Percentiles rank a stretch among this genome's conserved stretches.
Evolutionary conservation across 1,140 invertebrate genomes (phyloP).

Genomic region (Aradophagus sp.): DNA sequence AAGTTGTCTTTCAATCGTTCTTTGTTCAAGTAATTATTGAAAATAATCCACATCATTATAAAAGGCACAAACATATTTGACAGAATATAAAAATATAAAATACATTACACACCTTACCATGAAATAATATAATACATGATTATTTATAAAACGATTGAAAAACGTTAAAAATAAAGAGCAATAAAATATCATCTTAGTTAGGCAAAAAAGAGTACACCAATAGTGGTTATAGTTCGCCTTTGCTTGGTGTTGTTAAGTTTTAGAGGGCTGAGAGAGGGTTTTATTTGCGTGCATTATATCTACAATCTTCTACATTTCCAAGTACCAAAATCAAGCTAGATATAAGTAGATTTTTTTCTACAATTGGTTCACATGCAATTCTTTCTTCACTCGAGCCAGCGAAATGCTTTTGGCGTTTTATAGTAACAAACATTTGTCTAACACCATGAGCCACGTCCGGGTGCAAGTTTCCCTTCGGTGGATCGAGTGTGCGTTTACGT

Average conservation of each 20-base stretch:
- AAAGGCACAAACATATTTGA: neutral
- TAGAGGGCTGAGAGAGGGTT: constrained; percentile 3
- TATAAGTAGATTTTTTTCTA: neutral
- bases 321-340: constrained; percentile 22
- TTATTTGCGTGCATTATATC: constrained; percentile 21
- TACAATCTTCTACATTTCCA: constrained; percentile 5
- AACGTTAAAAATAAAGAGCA: constrained; percentile 10
- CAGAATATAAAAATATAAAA: neutral
- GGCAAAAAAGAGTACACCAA: constrained; percentile 14
- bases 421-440: too few species aligned
- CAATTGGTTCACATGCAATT: constrained; percentile 13
- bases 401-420: too few species aligned
- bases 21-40: too few species aligned
- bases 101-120: too few species aligned
- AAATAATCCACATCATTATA: too few species aligned
- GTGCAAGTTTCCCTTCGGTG: too few species aligned
- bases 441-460: too few species aligned
- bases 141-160: neutral
- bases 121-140: too few species aligned
- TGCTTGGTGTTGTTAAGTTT: constrained; percentile 31
- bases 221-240: constrained; percentile 29
- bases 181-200: neutral
- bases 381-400: constrained; percentile 11
- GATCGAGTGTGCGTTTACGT: neutral
- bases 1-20: constrained; percentile 1